Evolutionary conservation across 2,888 invertebrate species (phyloP).

Genomic region (Periphyllus acericola): DNA sequence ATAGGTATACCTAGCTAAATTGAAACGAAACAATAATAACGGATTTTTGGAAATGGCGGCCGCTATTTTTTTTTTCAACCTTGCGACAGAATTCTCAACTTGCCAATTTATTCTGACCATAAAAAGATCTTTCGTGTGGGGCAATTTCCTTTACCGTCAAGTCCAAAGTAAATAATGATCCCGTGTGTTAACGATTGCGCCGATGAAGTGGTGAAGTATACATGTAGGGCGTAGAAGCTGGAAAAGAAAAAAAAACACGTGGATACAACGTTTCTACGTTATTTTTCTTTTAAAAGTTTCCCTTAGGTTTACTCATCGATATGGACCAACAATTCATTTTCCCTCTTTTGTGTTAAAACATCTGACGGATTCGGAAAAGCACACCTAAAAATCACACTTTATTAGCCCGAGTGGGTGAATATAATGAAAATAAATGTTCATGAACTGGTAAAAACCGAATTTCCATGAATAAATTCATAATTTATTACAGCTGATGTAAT

Average conservation of each 20-base stretch:
- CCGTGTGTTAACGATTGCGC: conserved; percentile 52
- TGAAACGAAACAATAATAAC: not conserved
- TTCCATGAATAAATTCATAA: not conserved
- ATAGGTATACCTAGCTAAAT: not conserved
- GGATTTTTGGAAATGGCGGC: not conserved
- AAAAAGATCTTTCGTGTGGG: conserved; percentile 51
- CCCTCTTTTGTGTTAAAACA: not conserved
- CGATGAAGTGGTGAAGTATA: conserved; percentile 29
- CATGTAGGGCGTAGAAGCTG: not conserved
- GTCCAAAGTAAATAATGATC: conserved; percentile 60
- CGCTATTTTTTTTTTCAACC: conserved; percentile 7
- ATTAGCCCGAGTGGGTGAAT: not conserved
- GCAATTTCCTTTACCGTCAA: conserved; percentile 60
- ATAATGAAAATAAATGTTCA: conserved; percentile 16
- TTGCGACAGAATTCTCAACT: conserved; percentile 10
- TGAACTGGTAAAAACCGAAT: not conserved
- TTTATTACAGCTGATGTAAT: not conserved
- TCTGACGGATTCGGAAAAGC: not conserved
- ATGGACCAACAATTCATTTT: conserved; percentile 45
- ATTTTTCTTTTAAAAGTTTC: conserved; percentile 50
- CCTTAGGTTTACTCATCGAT: conserved; percentile 21
- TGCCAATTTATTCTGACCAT: conserved; percentile 58
- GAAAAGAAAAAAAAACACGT: conserved; percentile 21
- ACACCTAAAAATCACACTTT: conserved; percentile 8
- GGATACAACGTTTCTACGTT: conserved; percentile 30